Evolutionary conservation across 2,797 vertebrate genomes (phyloP).

Genomic region (Gorsachius magnificus): DNA sequence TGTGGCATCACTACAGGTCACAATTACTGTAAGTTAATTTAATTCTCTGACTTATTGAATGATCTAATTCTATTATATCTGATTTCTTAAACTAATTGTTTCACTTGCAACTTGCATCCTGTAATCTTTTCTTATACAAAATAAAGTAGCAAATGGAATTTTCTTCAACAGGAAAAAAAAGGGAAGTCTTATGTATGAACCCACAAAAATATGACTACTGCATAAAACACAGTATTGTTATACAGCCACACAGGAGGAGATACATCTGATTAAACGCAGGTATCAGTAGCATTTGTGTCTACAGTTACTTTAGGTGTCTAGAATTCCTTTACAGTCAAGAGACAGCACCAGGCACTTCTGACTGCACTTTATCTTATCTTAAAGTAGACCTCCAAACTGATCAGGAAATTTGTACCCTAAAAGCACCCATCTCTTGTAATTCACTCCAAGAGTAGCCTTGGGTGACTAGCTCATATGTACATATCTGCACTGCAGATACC

Average conservation of each 20-base stretch:
- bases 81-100: background rate
- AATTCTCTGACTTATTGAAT: background rate
- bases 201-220: background rate
- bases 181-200: background rate
- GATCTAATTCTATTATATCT: background rate
- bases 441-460: background rate
- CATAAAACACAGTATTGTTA: background rate
- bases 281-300: background rate
- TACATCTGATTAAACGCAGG: background rate
- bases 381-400: background rate
- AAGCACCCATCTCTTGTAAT: background rate
- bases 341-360: background rate
- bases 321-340: background rate
- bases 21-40: background rate
- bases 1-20: background rate
- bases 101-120: background rate
- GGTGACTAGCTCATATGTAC: background rate
- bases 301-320: background rate
- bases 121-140: background rate
- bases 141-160: background rate
- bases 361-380: background rate
- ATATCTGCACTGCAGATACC: background rate
- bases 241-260: background rate
- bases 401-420: accelerated
- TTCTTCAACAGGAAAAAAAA: background rate